Conservation (phyloP, 1,140 invertebrate genomes). For the Lanistes nyassanus region DNA sequence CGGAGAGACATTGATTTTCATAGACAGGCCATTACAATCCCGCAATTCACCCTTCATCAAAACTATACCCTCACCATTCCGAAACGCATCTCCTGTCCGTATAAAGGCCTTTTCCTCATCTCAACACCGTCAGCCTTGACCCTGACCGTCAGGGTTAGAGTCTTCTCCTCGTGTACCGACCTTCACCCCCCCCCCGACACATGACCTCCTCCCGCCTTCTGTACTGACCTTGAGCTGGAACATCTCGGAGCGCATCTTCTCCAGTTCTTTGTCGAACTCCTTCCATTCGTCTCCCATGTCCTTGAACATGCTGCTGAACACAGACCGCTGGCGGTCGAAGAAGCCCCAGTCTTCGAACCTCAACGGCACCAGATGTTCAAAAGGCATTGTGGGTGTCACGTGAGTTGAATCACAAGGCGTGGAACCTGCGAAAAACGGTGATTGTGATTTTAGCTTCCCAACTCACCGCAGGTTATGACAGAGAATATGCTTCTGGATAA, state of each 20-base stretch:
- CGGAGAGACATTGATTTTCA: too few relatives aligned
- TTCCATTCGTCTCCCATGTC: slow-evolving; percentile 47
- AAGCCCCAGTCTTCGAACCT: slow-evolving; percentile 52
- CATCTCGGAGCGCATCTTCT: slow-evolving; percentile 48
- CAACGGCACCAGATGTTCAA: slow-evolving; percentile 47
- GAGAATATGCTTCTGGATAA: background rate
- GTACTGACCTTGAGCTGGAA: slow-evolving; percentile 45
- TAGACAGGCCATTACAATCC: too few relatives aligned
- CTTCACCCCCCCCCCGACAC: background rate
- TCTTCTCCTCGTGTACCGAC: too few relatives aligned
- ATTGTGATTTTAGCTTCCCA: background rate
- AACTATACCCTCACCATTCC: too few relatives aligned
- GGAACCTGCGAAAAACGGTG: background rate
- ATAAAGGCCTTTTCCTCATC: too few relatives aligned
- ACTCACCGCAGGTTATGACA: background rate
- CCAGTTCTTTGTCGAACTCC: slow-evolving; percentile 53
- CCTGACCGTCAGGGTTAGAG: too few relatives aligned
- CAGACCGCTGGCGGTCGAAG: slow-evolving; percentile 55
- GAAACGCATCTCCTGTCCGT: too few relatives aligned
- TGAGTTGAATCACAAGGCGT: background rate
- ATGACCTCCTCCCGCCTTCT: background rate
- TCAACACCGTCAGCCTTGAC: too few relatives aligned
- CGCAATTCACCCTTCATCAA: too few relatives aligned
- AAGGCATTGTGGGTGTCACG: background rate
- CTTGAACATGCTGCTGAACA: slow-evolving; percentile 44